These are phyloP conservation scores for Papilio polytes DNA, from an alignment of 1,140 invertebrate genomes.

Conservation along the genomic window DNA sequence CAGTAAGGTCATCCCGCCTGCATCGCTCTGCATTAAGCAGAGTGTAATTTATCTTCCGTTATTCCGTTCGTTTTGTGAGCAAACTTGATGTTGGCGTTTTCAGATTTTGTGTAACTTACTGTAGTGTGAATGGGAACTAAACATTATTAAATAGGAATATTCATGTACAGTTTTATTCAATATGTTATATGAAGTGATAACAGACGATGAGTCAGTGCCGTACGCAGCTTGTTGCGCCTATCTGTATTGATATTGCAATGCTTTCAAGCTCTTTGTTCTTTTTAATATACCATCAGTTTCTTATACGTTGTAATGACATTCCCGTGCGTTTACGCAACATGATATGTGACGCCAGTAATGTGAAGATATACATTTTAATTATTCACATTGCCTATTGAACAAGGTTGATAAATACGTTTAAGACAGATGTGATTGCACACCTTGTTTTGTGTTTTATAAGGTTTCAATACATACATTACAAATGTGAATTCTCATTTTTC, in stretches of 20 bases:
- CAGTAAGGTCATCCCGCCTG: background rate
- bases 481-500: background rate
- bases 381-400: background rate
- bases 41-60: background rate
- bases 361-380: too few relatives aligned
- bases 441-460: background rate
- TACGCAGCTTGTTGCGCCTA: background rate
- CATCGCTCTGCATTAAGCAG: background rate
- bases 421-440: background rate
- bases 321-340: background rate
- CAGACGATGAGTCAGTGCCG: background rate
- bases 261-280: background rate
- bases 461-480: background rate
- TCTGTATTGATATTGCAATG: background rate
- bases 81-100: background rate
- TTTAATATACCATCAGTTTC: background rate
- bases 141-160: too few relatives aligned
- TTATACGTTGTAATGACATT: background rate
- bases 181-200: background rate
- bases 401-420: background rate
- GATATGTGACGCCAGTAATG: background rate
- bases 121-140: too few relatives aligned
- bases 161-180: background rate
- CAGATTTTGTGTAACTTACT: background rate
- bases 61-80: background rate